These are phyloP conservation scores for Pollenia griseotomentosa DNA, from an alignment of 2,888 invertebrate species.

Conservation along the genomic window DNA sequence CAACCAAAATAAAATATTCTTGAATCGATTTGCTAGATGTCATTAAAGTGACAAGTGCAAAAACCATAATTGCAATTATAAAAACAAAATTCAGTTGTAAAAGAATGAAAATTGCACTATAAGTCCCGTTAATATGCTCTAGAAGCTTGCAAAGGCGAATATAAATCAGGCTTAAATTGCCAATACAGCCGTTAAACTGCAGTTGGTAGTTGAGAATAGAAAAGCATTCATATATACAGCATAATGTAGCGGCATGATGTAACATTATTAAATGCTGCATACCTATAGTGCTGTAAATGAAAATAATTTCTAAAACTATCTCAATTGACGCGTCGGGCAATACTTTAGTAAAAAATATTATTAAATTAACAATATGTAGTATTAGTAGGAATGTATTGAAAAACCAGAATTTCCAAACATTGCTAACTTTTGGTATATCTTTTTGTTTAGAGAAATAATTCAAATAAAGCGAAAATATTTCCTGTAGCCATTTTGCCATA, in stretches of 20 bases:
- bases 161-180: not conserved
- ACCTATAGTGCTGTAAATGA: not conserved
- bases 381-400: not conserved
- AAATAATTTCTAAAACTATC: not conserved
- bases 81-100: constrained; percentile 25
- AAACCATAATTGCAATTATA: not conserved
- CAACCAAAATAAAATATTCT: too few relatives aligned
- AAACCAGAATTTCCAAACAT: not conserved
- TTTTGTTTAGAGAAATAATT: not conserved
- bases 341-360: too few relatives aligned
- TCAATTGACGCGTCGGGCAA: not conserved
- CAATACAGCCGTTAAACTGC: not conserved
- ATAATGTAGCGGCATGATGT: constrained; percentile 26
- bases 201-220: constrained; percentile 14
- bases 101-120: constrained; percentile 1
- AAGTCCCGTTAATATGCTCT: constrained; percentile 18
- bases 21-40: too few relatives aligned
- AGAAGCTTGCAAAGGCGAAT: not conserved
- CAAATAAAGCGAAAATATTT: not conserved
- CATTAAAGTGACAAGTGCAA: not conserved
- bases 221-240: constrained; percentile 25
- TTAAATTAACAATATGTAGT: not conserved
- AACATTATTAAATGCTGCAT: constrained; percentile 43
- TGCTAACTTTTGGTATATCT: not conserved
- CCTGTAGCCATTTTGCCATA: not conserved